These are phyloP conservation scores for Pogonophryne albipinna DNA, from an alignment of 2,797 vertebrate species.

Conservation along the genomic window DNA sequence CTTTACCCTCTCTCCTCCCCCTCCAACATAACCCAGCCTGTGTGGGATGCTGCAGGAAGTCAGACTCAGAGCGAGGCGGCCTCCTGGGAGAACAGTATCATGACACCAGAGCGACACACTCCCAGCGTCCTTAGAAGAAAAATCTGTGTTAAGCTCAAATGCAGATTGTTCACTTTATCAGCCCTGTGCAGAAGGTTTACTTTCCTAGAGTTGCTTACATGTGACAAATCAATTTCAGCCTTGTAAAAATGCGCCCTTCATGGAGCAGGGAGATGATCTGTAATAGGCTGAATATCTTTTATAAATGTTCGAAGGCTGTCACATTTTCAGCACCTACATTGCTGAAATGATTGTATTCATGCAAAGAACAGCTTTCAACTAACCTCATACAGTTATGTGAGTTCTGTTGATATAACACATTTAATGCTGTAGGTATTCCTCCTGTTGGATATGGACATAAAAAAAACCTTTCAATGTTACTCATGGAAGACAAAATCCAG, in stretches of 20 bases:
- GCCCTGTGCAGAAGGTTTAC: slow-evolving; percentile 68
- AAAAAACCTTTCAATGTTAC: no score
- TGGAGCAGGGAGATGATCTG: slow-evolving; percentile 52
- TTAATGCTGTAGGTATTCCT: no score
- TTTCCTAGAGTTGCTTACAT: slow-evolving; percentile 65
- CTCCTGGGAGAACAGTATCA: slow-evolving; percentile 61
- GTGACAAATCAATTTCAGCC: slow-evolving; percentile 74
- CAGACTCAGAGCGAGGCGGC: slow-evolving; percentile 44
- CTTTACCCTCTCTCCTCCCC: slow-evolving; percentile 10
- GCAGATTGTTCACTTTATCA: slow-evolving; percentile 77
- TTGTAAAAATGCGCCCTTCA: slow-evolving; percentile 61
- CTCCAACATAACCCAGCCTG: slow-evolving; percentile 29
- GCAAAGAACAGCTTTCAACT: neutral
- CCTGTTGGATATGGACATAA: no score
- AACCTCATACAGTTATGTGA: no score
- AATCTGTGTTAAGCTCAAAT: slow-evolving; percentile 67
- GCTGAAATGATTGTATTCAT: slow-evolving; percentile 30
- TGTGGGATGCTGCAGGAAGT: slow-evolving; percentile 57
- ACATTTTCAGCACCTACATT: slow-evolving; percentile 34
- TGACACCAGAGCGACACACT: slow-evolving; percentile 47
- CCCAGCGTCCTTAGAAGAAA: slow-evolving; percentile 41
- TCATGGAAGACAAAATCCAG: no score
- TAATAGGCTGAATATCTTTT: slow-evolving; percentile 57
- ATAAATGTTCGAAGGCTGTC: slow-evolving; percentile 42
- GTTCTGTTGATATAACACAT: no score